These are phyloP conservation scores for Pyrocoelia pectoralis DNA, from an alignment of 2,888 invertebrate genomes.

Conservation along the genomic window DNA sequence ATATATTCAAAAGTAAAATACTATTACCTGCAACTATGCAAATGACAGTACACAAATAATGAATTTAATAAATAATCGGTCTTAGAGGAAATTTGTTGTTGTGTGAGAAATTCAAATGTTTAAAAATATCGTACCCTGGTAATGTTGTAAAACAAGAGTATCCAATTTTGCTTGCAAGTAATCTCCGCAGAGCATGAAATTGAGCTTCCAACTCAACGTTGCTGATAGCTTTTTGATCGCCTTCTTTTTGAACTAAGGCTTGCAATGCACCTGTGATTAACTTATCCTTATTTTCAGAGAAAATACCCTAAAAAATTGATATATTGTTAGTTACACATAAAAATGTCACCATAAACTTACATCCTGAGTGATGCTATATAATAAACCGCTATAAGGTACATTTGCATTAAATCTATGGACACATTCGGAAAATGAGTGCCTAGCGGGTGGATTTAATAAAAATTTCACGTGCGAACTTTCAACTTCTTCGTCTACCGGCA, in stretches of 20 bases:
- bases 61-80: too few relatives aligned
- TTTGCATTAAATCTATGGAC: slow-evolving; percentile 97
- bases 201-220: slow-evolving; percentile 89
- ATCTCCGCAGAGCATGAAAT: slow-evolving; percentile 90
- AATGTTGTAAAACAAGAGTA: slow-evolving; percentile 94
- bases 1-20: too few relatives aligned
- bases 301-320: slow-evolving; percentile 90
- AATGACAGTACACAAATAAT: too few relatives aligned
- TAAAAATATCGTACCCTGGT: slow-evolving; percentile 69
- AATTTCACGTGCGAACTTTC: slow-evolving; percentile 91
- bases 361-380: slow-evolving; percentile 96
- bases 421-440: slow-evolving; percentile 77
- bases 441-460: slow-evolving; percentile 70
- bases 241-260: slow-evolving; percentile 78
- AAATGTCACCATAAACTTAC: slow-evolving; percentile 67
- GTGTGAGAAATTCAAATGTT: too few relatives aligned
- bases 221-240: slow-evolving; percentile 68
- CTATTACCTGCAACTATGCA: too few relatives aligned
- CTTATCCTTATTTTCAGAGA: slow-evolving; percentile 98
- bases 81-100: too few relatives aligned
- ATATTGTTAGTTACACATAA: background rate
- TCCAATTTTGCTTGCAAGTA: slow-evolving; percentile 97
- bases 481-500: slow-evolving; percentile 95
- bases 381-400: slow-evolving; percentile 95
- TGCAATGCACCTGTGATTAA: slow-evolving; percentile 91